Conservation (phyloP, 1,140 invertebrate genomes). For the Acromyrmex heyeri region DNA sequence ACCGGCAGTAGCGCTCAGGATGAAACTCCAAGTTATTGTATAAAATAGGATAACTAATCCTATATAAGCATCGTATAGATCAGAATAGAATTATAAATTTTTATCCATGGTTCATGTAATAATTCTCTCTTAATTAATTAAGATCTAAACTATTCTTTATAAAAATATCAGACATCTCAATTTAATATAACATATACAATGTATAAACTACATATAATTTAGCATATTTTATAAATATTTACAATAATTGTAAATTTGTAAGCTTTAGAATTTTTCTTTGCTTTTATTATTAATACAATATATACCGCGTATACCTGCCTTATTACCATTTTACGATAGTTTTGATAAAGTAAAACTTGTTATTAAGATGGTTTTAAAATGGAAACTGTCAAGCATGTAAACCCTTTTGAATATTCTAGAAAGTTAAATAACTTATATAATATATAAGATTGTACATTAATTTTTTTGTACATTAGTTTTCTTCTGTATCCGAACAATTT, state of each 20-base stretch:
- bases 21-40: neutral
- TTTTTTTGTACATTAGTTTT: too few relatives aligned
- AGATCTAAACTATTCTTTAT: neutral
- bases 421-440: conserved; percentile 6
- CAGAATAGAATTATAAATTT: too few relatives aligned
- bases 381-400: too few relatives aligned
- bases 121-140: neutral
- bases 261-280: neutral
- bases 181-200: neutral
- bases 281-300: neutral
- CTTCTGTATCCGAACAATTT: too few relatives aligned
- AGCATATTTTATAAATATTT: neutral
- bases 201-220: neutral
- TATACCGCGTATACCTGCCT: too few relatives aligned
- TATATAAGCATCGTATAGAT: neutral
- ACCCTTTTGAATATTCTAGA: neutral
- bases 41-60: conserved; percentile 2
- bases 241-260: neutral
- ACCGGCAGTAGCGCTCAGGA: neutral
- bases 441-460: too few relatives aligned
- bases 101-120: neutral
- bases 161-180: neutral
- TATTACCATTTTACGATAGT: neutral
- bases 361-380: neutral
- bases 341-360: conserved; percentile 1